Conservation (phyloP, 1,140 invertebrate genomes). For the Steinernema feltiae region DNA sequence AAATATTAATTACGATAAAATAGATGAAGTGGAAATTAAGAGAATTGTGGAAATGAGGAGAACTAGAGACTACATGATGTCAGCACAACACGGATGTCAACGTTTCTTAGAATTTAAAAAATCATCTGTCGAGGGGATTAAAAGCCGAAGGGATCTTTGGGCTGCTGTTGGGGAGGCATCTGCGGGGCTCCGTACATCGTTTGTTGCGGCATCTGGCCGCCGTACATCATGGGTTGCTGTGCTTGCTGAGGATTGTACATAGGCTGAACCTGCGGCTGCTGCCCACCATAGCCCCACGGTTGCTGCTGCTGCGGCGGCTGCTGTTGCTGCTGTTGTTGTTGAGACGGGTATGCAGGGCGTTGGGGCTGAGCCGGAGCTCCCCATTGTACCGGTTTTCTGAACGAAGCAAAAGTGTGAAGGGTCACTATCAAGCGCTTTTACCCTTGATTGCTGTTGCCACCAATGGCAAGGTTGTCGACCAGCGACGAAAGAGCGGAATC, state of each 20-base stretch:
- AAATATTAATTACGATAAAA: not conserved
- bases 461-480: conserved; percentile 29
- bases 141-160: conserved; percentile 23
- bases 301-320: conserved; percentile 3
- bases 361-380: conserved; percentile 23
- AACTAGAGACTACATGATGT: not conserved
- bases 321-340: conserved; percentile 9
- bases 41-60: not conserved
- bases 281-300: conserved; percentile 13
- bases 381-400: conserved; percentile 30
- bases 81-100: conserved; percentile 2
- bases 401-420: too few species aligned
- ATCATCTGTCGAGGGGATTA: not conserved
- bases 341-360: conserved; percentile 1
- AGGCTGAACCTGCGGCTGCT: not conserved
- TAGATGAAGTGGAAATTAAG: not conserved
- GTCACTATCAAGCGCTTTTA: too few species aligned
- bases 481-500: conserved; percentile 26
- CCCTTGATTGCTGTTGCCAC: conserved; percentile 19
- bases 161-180: conserved; percentile 6
- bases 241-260: not conserved
- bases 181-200: conserved; percentile 13
- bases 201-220: conserved; percentile 18
- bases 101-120: not conserved
- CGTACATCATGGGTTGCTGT: conserved; percentile 20